Conservation (phyloP, 2,888 invertebrate species). For the Leptinotarsa tumamoca region DNA sequence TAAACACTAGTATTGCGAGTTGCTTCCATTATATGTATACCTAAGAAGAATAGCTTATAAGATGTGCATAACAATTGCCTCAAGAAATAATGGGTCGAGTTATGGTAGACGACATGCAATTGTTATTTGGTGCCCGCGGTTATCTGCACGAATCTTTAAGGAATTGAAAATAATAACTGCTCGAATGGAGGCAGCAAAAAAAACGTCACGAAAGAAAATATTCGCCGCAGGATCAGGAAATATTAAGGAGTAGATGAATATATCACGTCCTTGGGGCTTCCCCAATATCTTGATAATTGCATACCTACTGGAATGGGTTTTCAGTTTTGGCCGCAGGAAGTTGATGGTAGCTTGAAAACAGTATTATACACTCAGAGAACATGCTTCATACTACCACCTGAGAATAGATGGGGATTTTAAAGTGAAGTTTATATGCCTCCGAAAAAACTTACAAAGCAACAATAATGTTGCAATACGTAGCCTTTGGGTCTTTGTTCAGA, state of each 20-base stretch:
- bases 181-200: slow-evolving; percentile 31
- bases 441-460: no score
- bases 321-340: neutral
- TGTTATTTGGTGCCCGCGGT: slow-evolving; percentile 42
- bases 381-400: neutral
- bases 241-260: slow-evolving; percentile 14
- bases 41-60: slow-evolving; percentile 29
- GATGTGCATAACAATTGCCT: slow-evolving; percentile 47
- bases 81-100: slow-evolving; percentile 44
- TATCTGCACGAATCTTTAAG: slow-evolving; percentile 42
- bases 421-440: no score
- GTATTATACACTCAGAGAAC: neutral
- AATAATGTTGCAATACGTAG: no score
- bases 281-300: slow-evolving; percentile 11
- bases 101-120: slow-evolving; percentile 47
- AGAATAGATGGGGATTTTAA: neutral
- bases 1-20: slow-evolving; percentile 32
- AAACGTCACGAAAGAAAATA: slow-evolving; percentile 29
- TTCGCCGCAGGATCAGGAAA: slow-evolving; percentile 13
- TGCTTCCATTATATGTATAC: slow-evolving; percentile 12
- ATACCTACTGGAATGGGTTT: neutral
- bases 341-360: neutral
- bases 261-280: slow-evolving; percentile 9
- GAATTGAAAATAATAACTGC: slow-evolving; percentile 41
- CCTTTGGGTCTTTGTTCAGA: no score